These are phyloP conservation scores for Caenorhabditis sp. DNA, from an alignment of 2,888 invertebrate genomes.

Conservation along the genomic window DNA sequence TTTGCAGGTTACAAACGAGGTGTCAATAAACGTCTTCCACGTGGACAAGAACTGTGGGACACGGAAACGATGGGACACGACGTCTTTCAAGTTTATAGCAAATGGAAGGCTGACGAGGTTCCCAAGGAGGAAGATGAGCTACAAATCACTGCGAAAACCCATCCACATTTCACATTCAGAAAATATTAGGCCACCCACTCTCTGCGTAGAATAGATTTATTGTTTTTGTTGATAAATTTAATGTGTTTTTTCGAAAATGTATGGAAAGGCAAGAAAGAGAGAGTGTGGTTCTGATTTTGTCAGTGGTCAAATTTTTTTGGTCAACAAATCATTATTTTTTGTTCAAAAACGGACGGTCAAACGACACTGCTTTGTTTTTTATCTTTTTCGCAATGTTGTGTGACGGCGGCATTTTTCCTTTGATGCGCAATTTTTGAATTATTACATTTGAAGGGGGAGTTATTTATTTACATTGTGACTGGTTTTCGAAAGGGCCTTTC, in stretches of 20 bases:
- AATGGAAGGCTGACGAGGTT: conserved; percentile 63
- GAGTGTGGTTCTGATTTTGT: no score
- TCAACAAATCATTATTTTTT: not conserved
- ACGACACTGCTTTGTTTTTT: not conserved
- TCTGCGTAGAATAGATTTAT: not conserved
- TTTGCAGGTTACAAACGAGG: conserved; percentile 51
- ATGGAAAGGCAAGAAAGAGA: no score
- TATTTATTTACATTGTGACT: not conserved
- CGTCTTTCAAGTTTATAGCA: conserved; percentile 63
- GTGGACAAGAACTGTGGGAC: conserved; percentile 68
- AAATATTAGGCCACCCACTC: conserved; percentile 43
- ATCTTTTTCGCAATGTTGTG: not conserved
- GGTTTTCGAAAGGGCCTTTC: not conserved
- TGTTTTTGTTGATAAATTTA: conserved; percentile 9
- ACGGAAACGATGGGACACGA: conserved; percentile 70
- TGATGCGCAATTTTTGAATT: conserved; percentile 1
- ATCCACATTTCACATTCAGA: conserved; percentile 61
- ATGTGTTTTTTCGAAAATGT: conserved; percentile 5
- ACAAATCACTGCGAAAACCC: conserved; percentile 52
- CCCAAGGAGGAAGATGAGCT: conserved; percentile 47
- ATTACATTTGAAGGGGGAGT: not conserved
- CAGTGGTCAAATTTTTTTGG: no score
- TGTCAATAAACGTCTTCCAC: conserved; percentile 62
- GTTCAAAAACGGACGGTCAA: not conserved
- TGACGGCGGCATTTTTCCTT: not conserved